Evolutionary conservation across 2,113 vertebrate species (phyloP).

Genomic region (Lanius collurio): DNA sequence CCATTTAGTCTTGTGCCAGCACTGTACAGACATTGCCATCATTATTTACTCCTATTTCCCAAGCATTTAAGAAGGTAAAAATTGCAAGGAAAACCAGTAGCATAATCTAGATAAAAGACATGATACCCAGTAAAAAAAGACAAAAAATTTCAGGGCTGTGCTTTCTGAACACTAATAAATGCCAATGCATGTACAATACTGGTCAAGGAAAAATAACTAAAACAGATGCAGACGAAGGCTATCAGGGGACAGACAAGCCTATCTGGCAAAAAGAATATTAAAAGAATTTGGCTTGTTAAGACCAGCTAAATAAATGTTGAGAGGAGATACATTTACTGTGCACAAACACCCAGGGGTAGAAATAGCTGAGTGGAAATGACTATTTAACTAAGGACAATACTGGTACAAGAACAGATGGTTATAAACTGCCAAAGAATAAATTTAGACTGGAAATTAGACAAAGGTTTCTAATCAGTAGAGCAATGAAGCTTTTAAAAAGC

Average conservation of each 20-base stretch:
- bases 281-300: neutral
- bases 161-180: neutral
- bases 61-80: neutral
- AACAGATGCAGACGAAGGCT: neutral
- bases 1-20: neutral
- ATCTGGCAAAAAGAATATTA: neutral
- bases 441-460: slow-evolving; percentile 59
- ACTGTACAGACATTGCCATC: neutral
- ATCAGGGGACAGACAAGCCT: neutral
- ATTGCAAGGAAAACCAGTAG: neutral
- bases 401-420: slow-evolving; percentile 62
- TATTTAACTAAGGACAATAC: slow-evolving; percentile 55
- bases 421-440: slow-evolving; percentile 58
- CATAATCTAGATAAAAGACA: neutral
- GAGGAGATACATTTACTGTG: neutral
- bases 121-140: neutral
- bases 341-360: neutral
- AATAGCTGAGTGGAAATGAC: slow-evolving; percentile 20
- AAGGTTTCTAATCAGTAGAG: slow-evolving; percentile 52
- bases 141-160: neutral
- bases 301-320: slow-evolving; percentile 21
- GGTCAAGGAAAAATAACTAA: slow-evolving; percentile 14
- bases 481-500: slow-evolving; percentile 40
- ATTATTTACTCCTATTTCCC: neutral
- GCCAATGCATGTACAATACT: neutral